phyloP scores from a whole-genome alignment of 2,797 vertebrate species.

The Bryconaethiops microstoma region DNA sequence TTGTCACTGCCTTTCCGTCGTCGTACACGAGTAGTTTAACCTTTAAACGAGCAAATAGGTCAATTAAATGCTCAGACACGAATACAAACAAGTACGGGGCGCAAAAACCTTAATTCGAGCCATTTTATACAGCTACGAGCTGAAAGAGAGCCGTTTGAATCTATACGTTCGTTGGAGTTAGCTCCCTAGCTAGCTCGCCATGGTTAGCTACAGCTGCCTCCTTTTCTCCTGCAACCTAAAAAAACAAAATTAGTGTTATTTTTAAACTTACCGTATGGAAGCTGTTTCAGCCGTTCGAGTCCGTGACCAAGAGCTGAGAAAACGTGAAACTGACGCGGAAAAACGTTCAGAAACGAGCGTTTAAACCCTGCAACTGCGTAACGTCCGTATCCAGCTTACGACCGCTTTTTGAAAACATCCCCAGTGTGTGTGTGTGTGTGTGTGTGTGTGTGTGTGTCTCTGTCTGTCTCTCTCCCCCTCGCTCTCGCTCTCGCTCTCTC shows the following conservation, averaged over 20 bases:
- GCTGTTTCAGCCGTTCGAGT: conserved; percentile 65
- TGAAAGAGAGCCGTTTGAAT: background rate
- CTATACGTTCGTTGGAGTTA: conserved; percentile 62
- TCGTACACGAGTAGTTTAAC: too few relatives aligned
- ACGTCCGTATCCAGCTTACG: conserved; percentile 70
- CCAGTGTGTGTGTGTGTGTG: conserved; percentile 46
- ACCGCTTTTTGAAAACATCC: conserved; percentile 83
- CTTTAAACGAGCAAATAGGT: too few relatives aligned
- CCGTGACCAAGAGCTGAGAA: conserved; percentile 16
- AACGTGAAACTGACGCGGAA: conserved; percentile 9
- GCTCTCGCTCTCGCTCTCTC: too few relatives aligned
- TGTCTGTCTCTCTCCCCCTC: too few relatives aligned
- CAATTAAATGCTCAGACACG: too few relatives aligned
- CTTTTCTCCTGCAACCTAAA: conserved; percentile 54
- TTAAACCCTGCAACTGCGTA: conserved; percentile 73
- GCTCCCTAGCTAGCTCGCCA: conserved; percentile 70
- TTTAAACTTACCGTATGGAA: conserved; percentile 72
- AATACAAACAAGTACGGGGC: too few relatives aligned
- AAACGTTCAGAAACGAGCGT: conserved; percentile 59
- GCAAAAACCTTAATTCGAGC: background rate
- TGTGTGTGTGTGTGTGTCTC: conserved; percentile 1
- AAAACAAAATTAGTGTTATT: background rate
- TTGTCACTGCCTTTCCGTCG: too few relatives aligned
- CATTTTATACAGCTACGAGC: background rate
- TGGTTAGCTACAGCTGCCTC: conserved; percentile 35